Evolutionary conservation across 2,797 vertebrate genomes (phyloP).

Genomic region (Todus mexicanus): DNA sequence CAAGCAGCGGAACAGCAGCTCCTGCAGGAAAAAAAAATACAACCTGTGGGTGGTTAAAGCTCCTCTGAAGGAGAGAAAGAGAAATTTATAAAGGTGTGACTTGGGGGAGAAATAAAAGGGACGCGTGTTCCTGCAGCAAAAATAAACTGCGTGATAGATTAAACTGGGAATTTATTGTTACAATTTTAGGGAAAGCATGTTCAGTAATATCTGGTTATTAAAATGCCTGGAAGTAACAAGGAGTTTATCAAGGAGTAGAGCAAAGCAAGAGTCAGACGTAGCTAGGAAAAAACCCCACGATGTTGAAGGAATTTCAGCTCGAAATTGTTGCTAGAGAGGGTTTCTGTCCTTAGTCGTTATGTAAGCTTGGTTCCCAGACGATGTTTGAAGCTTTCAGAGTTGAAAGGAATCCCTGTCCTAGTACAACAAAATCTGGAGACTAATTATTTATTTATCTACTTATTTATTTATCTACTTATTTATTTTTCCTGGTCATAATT

Average conservation of each 20-base stretch:
- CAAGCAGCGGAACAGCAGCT: not conserved
- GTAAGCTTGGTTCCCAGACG: not conserved
- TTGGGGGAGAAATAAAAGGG: not conserved
- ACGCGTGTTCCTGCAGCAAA: not conserved
- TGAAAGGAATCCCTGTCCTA: not conserved
- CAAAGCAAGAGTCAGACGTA: not conserved
- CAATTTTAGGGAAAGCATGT: not conserved
- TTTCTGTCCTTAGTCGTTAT: not conserved
- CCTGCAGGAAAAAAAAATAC: conserved; percentile 21
- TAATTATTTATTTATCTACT: not conserved
- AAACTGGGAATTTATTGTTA: not conserved
- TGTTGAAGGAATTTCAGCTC: not conserved
- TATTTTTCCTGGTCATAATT: not conserved
- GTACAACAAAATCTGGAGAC: not conserved
- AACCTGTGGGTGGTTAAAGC: not conserved
- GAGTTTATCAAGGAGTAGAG: not conserved
- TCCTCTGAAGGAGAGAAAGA: not conserved
- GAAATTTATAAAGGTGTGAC: conserved; percentile 14
- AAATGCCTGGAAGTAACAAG: not conserved
- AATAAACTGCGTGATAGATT: not conserved
- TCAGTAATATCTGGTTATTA: not conserved
- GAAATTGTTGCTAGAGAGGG: not conserved
- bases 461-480: too few species aligned
- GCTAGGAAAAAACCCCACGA: not conserved
- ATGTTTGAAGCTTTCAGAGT: not conserved